These are phyloP conservation scores for Lingula anatina DNA, from an alignment of 2,888 invertebrate genomes.

Conservation along the genomic window DNA sequence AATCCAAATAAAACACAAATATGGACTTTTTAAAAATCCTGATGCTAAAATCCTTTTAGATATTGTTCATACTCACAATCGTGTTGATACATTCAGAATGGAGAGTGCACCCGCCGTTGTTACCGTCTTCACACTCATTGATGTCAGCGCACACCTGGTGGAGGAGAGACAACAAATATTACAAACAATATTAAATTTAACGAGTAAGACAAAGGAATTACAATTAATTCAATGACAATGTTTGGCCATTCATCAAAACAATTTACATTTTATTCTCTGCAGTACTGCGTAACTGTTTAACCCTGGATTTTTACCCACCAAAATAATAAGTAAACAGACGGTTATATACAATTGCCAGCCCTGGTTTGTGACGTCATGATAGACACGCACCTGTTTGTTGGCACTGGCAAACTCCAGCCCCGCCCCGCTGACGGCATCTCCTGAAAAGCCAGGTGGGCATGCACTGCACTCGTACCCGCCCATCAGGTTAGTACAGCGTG, in stretches of 20 bases:
- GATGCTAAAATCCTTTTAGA: no score
- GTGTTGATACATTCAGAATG: slow-evolving; percentile 80
- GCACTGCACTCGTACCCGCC: slow-evolving; percentile 83
- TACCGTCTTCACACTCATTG: slow-evolving; percentile 74
- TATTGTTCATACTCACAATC: slow-evolving; percentile 60
- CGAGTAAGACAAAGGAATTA: not conserved
- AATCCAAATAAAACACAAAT: no score
- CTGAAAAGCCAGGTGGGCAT: slow-evolving; percentile 79
- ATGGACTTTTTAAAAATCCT: no score
- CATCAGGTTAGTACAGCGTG: slow-evolving; percentile 38
- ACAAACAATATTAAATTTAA: no score
- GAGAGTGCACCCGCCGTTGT: slow-evolving; percentile 69
- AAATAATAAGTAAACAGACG: no score
- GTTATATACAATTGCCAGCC: no score
- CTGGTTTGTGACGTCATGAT: no score
- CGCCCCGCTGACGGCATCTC: slow-evolving; percentile 48
- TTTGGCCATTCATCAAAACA: no score
- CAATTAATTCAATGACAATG: not conserved
- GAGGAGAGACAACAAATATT: no score
- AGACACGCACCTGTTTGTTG: slow-evolving; percentile 55
- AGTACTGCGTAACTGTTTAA: no score
- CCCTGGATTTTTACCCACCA: no score
- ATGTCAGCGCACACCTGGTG: slow-evolving; percentile 78
- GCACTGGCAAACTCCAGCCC: slow-evolving; percentile 63
- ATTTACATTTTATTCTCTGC: no score